Percentiles rank a stretch among this genome's conserved stretches.
Evolutionary conservation across 2,888 invertebrate species (phyloP).

Genomic region (Megalurothrips usitatus): DNA sequence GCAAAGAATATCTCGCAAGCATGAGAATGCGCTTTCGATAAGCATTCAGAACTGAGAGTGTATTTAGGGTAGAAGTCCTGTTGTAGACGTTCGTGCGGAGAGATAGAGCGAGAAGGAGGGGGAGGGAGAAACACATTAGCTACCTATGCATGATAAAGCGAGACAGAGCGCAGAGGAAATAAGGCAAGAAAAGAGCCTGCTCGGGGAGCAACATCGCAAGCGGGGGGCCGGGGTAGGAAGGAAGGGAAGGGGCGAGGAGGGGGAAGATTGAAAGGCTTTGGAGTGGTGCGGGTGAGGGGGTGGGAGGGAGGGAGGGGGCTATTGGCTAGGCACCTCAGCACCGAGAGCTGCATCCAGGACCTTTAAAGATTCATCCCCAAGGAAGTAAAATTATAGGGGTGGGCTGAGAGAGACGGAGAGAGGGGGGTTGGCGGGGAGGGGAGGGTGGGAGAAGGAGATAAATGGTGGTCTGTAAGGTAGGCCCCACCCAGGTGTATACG

Average conservation of each 20-base stretch:
- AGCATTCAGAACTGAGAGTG: too few species aligned
- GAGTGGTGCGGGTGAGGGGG: background rate
- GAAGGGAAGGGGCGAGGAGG: background rate
- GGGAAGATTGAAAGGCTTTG: background rate
- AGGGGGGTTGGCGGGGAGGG: background rate
- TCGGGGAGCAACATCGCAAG: background rate
- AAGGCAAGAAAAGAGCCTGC: background rate
- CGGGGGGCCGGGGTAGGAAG: background rate
- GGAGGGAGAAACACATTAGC: background rate
- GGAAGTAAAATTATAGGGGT: slow-evolving; percentile 22
- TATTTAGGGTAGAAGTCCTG: too few species aligned
- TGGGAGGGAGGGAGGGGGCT: background rate
- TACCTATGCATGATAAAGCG: slow-evolving; percentile 5
- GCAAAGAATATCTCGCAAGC: too few species aligned
- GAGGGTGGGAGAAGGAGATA: background rate
- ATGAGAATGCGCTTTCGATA: too few species aligned
- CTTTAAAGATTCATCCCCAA: slow-evolving; percentile 26
- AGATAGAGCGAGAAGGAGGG: too few species aligned
- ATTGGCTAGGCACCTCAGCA: slow-evolving; percentile 8
- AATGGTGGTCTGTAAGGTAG: slow-evolving; percentile 6
- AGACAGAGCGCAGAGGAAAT: background rate
- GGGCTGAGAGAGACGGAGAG: background rate
- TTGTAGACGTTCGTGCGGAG: too few species aligned
- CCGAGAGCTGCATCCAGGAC: slow-evolving; percentile 11
- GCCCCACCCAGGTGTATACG: slow-evolving; percentile 7